A percentile compares a stretch with the other conserved stretches of the same genome.
phyloP scores from a whole-genome alignment of 2,888 invertebrate genomes.

The Schrankia costaestrigalis region DNA sequence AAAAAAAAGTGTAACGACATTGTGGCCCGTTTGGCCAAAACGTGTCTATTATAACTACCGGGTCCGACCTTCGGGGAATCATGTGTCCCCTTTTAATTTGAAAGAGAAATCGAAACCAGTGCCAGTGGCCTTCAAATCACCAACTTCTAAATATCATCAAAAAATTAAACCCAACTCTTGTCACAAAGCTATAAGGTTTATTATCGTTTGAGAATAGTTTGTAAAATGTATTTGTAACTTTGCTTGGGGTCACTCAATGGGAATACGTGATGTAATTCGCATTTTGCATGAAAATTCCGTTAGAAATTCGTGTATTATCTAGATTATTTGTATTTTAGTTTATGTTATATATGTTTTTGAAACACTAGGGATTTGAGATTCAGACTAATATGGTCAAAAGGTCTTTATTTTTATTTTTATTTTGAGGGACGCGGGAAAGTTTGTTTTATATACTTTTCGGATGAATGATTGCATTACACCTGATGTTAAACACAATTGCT shows the following conservation, averaged over 20 bases:
- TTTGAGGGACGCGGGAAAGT: too few relatives aligned
- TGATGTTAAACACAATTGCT: too few relatives aligned
- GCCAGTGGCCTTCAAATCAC: constrained; percentile 20
- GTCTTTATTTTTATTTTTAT: too few relatives aligned
- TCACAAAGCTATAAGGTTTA: neutral
- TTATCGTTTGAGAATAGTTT: constrained; percentile 6
- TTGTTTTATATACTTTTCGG: too few relatives aligned
- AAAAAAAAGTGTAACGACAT: constrained; percentile 25
- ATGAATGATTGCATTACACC: too few relatives aligned
- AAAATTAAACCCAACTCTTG: constrained; percentile 2
- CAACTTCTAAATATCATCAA: neutral
- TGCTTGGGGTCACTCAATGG: constrained; percentile 25
- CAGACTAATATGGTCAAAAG: too few relatives aligned
- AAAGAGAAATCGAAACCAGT: constrained; percentile 50
- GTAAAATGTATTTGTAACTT: neutral
- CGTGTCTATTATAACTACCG: constrained; percentile 29
- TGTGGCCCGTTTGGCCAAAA: constrained; percentile 23
- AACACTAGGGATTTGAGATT: too few relatives aligned
- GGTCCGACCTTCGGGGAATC: constrained; percentile 42
- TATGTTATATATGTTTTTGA: too few relatives aligned
- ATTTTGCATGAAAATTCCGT: constrained; percentile 31
- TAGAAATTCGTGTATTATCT: constrained; percentile 13
- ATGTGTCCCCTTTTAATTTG: constrained; percentile 55
- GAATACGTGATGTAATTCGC: constrained; percentile 30
- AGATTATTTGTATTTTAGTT: constrained; percentile 16